Evolutionary conservation across 2,797 vertebrate genomes (phyloP), one percentile per base, ranked within the genome.

Genomic region (Rhyacichthys aspro): DNA sequence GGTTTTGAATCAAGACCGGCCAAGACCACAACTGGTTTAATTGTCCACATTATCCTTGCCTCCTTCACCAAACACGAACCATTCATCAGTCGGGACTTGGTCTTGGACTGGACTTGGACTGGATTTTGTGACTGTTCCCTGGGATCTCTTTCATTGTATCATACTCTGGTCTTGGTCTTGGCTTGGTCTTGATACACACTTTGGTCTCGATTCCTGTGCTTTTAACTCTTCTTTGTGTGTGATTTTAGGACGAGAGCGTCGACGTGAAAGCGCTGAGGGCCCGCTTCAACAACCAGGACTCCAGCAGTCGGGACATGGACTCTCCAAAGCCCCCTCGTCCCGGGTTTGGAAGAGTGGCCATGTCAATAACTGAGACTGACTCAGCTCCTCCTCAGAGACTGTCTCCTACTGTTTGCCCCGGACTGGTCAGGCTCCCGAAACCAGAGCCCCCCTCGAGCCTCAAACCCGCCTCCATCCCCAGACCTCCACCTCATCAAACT

Each of bases 231-330:
- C 23, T 28, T 28, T 28, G 23, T 61, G 65, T 70, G 46, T 78
- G 34, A 79, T 52, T 11, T 62, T 81, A 93, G 90, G 91, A 43
- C 83, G 92, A 92, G 46, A 87, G 15, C 23, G 15, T 92, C 11
- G 92, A 92, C 11, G 83, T 94, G 36, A 93, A 89, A 84, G 86
- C 89, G 71, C 81, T 94, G 65, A 86, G 85, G 75, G 90, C 85
- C 56, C 87, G 28, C 59, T 93, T 94, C 87, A 88, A 85, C 64
- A 70, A 28, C 58, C 77, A 80, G 45, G 68, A 81, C 42, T 59
- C 64, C 71, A 73, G 72, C 76, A 74, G 80, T 55, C 63, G 70
- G 65, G 83, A 90, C 32, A 86, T 84, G 36, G 39, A 81, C 12
- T 76, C 79, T 2, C 65, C 85, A 0, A 89, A 71, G 48, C 82